Conservation (phyloP, 1,140 invertebrate genomes). For the Acyrthosiphon pisum region DNA sequence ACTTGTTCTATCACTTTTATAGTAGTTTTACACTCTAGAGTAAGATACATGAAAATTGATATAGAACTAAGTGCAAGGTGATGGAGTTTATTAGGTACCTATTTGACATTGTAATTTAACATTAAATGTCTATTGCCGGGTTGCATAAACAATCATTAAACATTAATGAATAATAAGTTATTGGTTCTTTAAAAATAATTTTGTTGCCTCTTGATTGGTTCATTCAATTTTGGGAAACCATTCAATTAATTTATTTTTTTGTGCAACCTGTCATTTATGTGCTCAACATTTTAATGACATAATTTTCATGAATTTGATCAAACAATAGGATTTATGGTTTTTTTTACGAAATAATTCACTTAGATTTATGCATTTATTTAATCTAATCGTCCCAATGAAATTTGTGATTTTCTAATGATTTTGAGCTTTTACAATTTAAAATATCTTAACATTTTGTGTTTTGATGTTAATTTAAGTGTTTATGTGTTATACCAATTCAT, state of each 20-base stretch:
- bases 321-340: neutral
- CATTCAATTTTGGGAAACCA: neutral
- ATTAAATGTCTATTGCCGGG: neutral
- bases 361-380: constrained; percentile 26
- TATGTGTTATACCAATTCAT: neutral
- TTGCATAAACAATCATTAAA: neutral
- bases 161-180: neutral
- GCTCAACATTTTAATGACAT: constrained; percentile 32
- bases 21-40: neutral
- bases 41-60: neutral
- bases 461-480: constrained; percentile 12
- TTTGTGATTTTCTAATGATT: neutral
- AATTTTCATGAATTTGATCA: constrained; percentile 23
- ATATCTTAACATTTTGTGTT: constrained; percentile 11
- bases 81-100: neutral
- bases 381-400: constrained; percentile 3
- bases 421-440: constrained; percentile 18
- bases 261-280: neutral
- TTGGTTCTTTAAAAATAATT: neutral
- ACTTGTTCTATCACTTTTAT: neutral
- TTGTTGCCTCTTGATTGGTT: neutral
- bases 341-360: constrained; percentile 7
- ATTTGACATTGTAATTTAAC: neutral
- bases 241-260: neutral
- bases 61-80: neutral